Conservation (phyloP, 2,113 vertebrate species). For the Toxotes chatareus region DNA sequence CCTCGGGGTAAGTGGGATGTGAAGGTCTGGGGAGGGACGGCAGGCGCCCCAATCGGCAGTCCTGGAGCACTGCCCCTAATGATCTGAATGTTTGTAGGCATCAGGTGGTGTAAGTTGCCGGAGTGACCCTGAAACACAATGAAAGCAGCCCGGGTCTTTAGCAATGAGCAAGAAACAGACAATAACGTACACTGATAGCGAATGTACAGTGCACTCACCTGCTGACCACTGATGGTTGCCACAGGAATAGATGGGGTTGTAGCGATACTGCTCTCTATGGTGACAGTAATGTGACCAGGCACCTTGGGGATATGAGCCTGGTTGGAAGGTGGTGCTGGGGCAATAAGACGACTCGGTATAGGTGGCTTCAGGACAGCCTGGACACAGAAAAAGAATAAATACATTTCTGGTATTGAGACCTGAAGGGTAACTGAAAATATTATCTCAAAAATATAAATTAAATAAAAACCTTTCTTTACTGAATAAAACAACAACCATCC, state of each 20-base stretch:
- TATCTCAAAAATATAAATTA: not conserved
- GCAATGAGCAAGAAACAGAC: not conserved
- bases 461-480: not conserved
- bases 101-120: slow-evolving; percentile 94
- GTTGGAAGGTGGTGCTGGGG: slow-evolving; percentile 94
- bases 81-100: slow-evolving; percentile 94
- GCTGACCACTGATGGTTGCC: slow-evolving; percentile 98
- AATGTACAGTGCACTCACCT: slow-evolving; percentile 81
- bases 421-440: not conserved
- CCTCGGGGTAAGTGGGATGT: slow-evolving; percentile 95
- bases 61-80: slow-evolving; percentile 92
- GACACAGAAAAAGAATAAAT: not conserved
- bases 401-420: not conserved
- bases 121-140: slow-evolving; percentile 89
- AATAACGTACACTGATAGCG: not conserved
- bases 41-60: slow-evolving; percentile 89
- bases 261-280: slow-evolving; percentile 93
- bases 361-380: slow-evolving; percentile 92
- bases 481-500: not conserved
- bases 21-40: slow-evolving; percentile 82
- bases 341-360: slow-evolving; percentile 96
- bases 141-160: not conserved
- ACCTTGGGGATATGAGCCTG: slow-evolving; percentile 90
- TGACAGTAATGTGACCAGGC: slow-evolving; percentile 93
- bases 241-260: slow-evolving; percentile 95